These are phyloP conservation scores for Turdus rufiventris DNA, from an alignment of 2,113 vertebrate genomes.

Conservation along the genomic window DNA sequence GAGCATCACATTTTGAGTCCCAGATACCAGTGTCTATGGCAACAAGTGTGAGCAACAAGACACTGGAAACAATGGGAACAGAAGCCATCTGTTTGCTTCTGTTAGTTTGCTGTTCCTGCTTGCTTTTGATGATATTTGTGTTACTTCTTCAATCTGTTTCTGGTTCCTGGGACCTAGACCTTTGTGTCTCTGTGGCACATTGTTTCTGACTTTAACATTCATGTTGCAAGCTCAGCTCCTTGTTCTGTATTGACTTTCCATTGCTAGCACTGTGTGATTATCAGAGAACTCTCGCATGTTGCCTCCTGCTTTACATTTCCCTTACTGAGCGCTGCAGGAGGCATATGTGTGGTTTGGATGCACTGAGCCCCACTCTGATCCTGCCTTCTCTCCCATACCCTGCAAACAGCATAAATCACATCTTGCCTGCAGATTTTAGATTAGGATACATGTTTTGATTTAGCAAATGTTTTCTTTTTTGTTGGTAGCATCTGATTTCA, in stretches of 20 bases:
- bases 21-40: constrained; percentile 25
- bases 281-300: not conserved
- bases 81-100: constrained; percentile 52
- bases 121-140: constrained; percentile 22
- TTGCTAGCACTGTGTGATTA: not conserved
- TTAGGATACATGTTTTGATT: not conserved
- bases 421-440: not conserved
- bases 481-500: not conserved
- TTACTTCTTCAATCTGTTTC: constrained; percentile 59
- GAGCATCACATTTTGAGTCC: not conserved
- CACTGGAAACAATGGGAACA: not conserved
- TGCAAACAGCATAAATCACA: not conserved
- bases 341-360: not conserved
- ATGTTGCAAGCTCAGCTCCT: not conserved
- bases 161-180: constrained; percentile 28
- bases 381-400: not conserved
- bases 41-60: constrained; percentile 38
- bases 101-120: constrained; percentile 15
- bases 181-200: not conserved
- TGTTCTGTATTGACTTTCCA: not conserved
- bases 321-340: constrained; percentile 6
- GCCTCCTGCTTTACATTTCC: constrained; percentile 35
- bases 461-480: not conserved
- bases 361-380: constrained; percentile 17
- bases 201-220: not conserved